Evolutionary conservation across 2,797 vertebrate genomes (phyloP).

Genomic region (Garrulus glandarius): DNA sequence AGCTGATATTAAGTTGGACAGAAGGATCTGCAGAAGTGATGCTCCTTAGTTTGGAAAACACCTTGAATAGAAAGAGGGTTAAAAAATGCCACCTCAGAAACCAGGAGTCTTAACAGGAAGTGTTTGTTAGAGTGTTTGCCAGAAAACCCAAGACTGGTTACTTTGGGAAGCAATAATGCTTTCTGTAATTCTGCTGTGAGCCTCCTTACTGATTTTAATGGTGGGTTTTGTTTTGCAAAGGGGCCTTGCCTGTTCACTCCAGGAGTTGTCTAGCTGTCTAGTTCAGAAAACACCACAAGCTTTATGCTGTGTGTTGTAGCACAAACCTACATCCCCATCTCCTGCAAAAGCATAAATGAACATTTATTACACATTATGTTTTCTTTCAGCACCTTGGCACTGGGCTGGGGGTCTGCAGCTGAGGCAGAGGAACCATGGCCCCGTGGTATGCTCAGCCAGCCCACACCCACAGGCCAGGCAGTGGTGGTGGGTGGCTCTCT

Average conservation of each 20-base stretch:
- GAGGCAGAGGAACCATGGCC: not conserved
- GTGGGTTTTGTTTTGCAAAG: not conserved
- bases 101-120: not conserved
- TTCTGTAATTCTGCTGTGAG: not conserved
- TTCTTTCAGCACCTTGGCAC: not conserved
- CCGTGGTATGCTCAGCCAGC: fast-evolving
- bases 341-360: not conserved
- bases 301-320: not conserved
- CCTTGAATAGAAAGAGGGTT: not conserved
- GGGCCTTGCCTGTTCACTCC: not conserved
- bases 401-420: not conserved
- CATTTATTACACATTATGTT: not conserved
- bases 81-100: not conserved
- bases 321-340: not conserved
- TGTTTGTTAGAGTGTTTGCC: not conserved
- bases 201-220: not conserved
- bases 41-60: not conserved
- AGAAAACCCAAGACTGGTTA: not conserved
- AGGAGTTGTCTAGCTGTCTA: not conserved
- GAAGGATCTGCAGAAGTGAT: not conserved
- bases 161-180: not conserved
- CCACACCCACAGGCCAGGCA: not conserved
- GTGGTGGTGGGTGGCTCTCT: not conserved
- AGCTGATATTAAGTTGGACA: not conserved
- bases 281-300: not conserved